Conservation (phyloP, 2,113 vertebrate genomes). For the Hydrochoerus hydrochaeris region DNA sequence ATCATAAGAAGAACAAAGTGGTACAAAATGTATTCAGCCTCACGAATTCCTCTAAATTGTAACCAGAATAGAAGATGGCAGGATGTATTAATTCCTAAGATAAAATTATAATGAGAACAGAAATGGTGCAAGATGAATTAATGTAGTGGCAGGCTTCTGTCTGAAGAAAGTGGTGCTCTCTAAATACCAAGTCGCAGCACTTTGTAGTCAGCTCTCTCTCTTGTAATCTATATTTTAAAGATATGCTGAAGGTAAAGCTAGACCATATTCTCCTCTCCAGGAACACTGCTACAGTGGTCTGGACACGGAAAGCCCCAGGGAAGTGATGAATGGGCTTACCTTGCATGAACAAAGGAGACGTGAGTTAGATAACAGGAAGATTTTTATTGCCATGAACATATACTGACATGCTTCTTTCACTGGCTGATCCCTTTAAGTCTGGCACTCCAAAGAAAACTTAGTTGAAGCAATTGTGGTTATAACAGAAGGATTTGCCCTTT, state of each 20-base stretch:
- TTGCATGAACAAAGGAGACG: slow-evolving; percentile 62
- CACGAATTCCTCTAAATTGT: slow-evolving; percentile 82
- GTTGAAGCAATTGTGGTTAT: not conserved
- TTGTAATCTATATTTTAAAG: slow-evolving; percentile 80
- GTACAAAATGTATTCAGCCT: slow-evolving; percentile 86
- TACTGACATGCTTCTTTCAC: not conserved
- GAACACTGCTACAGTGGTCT: not conserved
- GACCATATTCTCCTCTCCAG: not conserved
- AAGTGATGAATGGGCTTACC: slow-evolving; percentile 60
- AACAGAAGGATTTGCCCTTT: slow-evolving; percentile 60
- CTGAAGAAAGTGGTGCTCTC: slow-evolving; percentile 57
- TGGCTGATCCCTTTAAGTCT: slow-evolving; percentile 3
- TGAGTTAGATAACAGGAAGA: slow-evolving; percentile 53
- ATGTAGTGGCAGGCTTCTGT: slow-evolving; percentile 72
- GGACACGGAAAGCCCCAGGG: slow-evolving; percentile 65
- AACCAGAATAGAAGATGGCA: slow-evolving; percentile 85
- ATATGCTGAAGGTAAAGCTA: slow-evolving; percentile 71
- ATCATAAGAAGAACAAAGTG: slow-evolving; percentile 84
- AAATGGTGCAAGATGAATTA: slow-evolving; percentile 78
- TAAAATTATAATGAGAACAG: slow-evolving; percentile 85
- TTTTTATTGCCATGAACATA: slow-evolving; percentile 60
- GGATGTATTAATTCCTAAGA: slow-evolving; percentile 85
- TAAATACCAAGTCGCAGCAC: slow-evolving; percentile 52
- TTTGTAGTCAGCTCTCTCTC: slow-evolving; percentile 57
- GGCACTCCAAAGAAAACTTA: slow-evolving; percentile 39